Base-by-base conservation (phyloP, 2,888 invertebrate genomes). In the Siphlonurus alternatus region DNA sequence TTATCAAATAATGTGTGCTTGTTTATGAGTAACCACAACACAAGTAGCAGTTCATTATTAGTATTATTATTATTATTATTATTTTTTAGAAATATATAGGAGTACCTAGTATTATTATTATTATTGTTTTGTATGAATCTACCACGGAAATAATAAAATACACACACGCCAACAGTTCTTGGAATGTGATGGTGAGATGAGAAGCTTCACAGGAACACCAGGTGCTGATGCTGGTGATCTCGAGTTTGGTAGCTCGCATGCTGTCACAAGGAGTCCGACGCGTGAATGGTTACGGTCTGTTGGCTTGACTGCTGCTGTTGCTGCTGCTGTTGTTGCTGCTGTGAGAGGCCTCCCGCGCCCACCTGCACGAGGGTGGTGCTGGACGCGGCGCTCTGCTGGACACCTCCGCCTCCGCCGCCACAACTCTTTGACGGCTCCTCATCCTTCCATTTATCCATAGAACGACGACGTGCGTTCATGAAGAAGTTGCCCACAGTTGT, bases 401-500 rank as follows among this genome's bases (percentile, higher is more conserved):
- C 63, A 23, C 25, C 23, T 18, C 65, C 65, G 51, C 67, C 64
- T 10, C 63, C 25, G 22, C 63, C 64, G 24, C 64, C 66, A 56
- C 65, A 63, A 25, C 63, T 67, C 67, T 79, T 75, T 69, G 85
- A 85, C 63, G 86, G 87, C 70, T 88, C 93, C 72, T 95, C 94
- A 74, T 96, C 96, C 76, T 93, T 90, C 96, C 97, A 98, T 74
- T 97, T 98, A 78, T 98, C 98, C 91, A 92, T 92, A 2, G 92
- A 92, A 69, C 99, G 85, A 70, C 99, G 84, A 66, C 98, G 83
- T n/a, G 99, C 99, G 78, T 99, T 99, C 99, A 99, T 99, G 81
- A 99, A 99, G 83, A 99, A 99, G 77, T 99, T 99, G 62, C 98
- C 97, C 66, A 98, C 97, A 15, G 98, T 98, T 64, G 95, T 95